Base-by-base conservation (phyloP, 2,888 invertebrate species). In the Exocentrus adspersus region DNA sequence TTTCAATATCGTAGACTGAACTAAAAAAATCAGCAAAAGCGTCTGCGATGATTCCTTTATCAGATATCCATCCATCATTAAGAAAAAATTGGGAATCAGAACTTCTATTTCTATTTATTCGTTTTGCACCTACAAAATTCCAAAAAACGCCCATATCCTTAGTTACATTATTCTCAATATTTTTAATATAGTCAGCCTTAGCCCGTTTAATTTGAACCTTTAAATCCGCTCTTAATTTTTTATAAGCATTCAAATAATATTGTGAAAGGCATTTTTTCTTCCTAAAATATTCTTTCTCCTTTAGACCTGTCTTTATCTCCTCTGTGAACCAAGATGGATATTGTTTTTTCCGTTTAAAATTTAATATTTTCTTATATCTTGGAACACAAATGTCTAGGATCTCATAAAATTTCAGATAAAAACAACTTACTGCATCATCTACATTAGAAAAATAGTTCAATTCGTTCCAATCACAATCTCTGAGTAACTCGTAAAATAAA, bases 241-340 rank as follows among this genome's bases (percentile, higher is more conserved):
- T 57, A n/a, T 28, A 46, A 12, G 21, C 30, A 30, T 2, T 46
- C 5, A 46, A 17, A 19, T 46, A 19, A 19, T 28, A 42, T 45
- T 28, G 28, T 16, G 57, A 57, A 14, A 30, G 1, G 5, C n/a
- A 45, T 46, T 57, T 57, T n/a, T 16, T 57, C 28, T 4, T 21
- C 10, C 41, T 56, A 14, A 42, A 56, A 17, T 56, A 56, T 21
- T 57, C 32, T 16, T 46, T 45, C 6, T 45, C 14, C 28, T n/a
- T 57, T 10, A 46, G 10, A 21, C 21, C 42, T 1, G 9, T 43
- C 16, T 16, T 45, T 20, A 57, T 57, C n/a, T 57, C 24, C 16
- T 41, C 14, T 20, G 43, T 54, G 43, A 54, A 57, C 56, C 45
- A 57, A 5, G 45, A 45, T 24, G 56, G 28, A 37, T 28, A 57